A percentile compares a stretch with the other conserved stretches of the same genome.
Evolutionary conservation across 2,797 vertebrate species (phyloP).

Genomic region (Semaprochilodus insignis): DNA sequence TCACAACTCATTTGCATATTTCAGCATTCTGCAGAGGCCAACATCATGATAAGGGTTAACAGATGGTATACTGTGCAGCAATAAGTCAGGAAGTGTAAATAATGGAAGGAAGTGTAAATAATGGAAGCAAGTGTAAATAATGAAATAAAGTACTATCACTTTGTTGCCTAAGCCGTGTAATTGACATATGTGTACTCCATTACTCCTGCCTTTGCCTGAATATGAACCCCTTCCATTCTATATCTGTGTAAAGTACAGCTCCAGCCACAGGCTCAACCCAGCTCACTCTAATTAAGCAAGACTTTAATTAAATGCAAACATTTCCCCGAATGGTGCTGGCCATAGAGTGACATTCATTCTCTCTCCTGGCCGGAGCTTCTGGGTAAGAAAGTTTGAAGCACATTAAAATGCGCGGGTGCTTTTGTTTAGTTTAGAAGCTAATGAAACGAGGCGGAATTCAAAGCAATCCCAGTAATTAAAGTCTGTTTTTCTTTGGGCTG

Average conservation of each 20-base stretch:
- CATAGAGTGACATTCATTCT: constrained; percentile 3
- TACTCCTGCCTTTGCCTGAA: neutral
- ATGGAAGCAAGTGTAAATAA: no score
- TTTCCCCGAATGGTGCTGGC: neutral
- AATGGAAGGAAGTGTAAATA: no score
- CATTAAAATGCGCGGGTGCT: constrained; percentile 34
- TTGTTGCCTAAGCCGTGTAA: neutral
- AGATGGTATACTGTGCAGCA: neutral
- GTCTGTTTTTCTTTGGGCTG: constrained; percentile 6
- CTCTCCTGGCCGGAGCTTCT: constrained; percentile 12
- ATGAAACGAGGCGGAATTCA: constrained; percentile 27
- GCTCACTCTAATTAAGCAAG: neutral
- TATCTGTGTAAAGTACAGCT: neutral
- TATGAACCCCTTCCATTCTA: neutral
- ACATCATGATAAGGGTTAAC: neutral
- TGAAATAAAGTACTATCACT: neutral
- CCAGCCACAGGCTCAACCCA: neutral
- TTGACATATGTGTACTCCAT: neutral
- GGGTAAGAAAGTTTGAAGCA: constrained; percentile 2
- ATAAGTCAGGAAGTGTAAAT: no score
- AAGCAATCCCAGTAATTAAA: constrained; percentile 40
- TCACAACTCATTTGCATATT: neutral
- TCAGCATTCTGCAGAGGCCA: neutral
- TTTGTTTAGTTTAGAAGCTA: constrained; percentile 43
- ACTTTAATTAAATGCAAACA: constrained; percentile 23